Base-by-base conservation (phyloP, 2,797 vertebrate genomes). In the Anguilla anguilla region DNA sequence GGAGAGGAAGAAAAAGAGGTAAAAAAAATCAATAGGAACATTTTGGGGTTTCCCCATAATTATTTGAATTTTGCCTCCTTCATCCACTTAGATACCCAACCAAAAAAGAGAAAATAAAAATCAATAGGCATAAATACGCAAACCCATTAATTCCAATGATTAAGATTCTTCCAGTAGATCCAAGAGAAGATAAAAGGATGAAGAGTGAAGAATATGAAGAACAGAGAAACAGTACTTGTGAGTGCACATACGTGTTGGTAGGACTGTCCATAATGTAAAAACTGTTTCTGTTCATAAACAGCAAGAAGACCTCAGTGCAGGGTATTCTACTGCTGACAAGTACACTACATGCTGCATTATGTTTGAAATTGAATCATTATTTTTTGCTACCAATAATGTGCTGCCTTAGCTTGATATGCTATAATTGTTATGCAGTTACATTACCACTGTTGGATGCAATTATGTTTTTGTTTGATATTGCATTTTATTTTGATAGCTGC, bases 1-100 rank as follows among this genome's bases (percentile, higher is more conserved):
- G 53, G 43, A 51, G 55, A 67, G 49, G 49, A 31, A 10, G 3
- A 83, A 83, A 53, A 83, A 61, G 28, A 35, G 0, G 5, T 2
- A 17, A 61, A n/a, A 57, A 69, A 87, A 51, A 87, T 83, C 55
- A 69, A 83, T 35, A 64, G 79, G 86, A 46, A 87, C 59, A 64
- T 82, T 87, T 57, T 31, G n/a, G 46, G 61, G 83, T 46, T 64
- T 64, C 39, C n/a, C 43, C 19, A 55, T 83, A 83, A 83, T 87
- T 51, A 87, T 87, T 83, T 67, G 17, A 57, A 87, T 83, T 83
- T 51, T 49, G 46, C 6, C 64, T 35, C 43, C 59, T 49, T 59
- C 86, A 46, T 87, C 86, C 86, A 28, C 19, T 59, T 61, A 55
- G 69, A 81, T 6, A 51, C 49, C 72, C 72, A 79, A 22, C 6